These are phyloP conservation scores for Drosophila limbata DNA, from an alignment of 2,888 invertebrate species.

Conservation along the genomic window DNA sequence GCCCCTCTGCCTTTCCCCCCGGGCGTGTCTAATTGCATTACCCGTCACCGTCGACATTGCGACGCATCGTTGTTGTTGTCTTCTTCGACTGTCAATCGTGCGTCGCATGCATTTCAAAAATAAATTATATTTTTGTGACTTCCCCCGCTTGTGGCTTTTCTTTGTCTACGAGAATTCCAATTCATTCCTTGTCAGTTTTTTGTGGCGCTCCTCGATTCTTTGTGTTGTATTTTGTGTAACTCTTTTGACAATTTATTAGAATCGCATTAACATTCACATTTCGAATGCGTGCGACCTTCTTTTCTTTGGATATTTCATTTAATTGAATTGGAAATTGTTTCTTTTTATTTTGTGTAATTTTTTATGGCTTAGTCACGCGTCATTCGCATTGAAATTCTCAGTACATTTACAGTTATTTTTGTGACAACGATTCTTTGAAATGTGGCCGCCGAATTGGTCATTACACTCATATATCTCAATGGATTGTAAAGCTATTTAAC, in stretches of 20 bases:
- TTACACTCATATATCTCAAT: conserved; percentile 25
- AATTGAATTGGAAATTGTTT: conserved; percentile 63
- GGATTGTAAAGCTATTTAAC: conserved; percentile 43
- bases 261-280: conserved; percentile 68
- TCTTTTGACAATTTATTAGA: conserved; percentile 72
- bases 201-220: conserved; percentile 54
- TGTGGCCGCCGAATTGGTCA: conserved; percentile 51
- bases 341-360: conserved; percentile 37
- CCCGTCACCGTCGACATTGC: conserved; percentile 23
- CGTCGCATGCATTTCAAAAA: conserved; percentile 57
- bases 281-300: conserved; percentile 47
- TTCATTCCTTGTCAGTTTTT: conserved; percentile 48
- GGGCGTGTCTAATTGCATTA: conserved; percentile 69
- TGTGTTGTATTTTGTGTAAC: conserved; percentile 52
- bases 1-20: conserved; percentile 4
- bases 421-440: conserved; percentile 47
- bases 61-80: conserved; percentile 12
- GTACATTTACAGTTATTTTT: conserved; percentile 40
- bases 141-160: conserved; percentile 38
- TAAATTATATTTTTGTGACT: conserved; percentile 27
- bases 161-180: conserved; percentile 47
- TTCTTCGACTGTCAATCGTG: conserved; percentile 58
- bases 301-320: conserved; percentile 31
- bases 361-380: conserved; percentile 73
- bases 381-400: conserved; percentile 47